Base-by-base conservation (phyloP, 2,888 invertebrate genomes). In the Scaeva pyrastri region DNA sequence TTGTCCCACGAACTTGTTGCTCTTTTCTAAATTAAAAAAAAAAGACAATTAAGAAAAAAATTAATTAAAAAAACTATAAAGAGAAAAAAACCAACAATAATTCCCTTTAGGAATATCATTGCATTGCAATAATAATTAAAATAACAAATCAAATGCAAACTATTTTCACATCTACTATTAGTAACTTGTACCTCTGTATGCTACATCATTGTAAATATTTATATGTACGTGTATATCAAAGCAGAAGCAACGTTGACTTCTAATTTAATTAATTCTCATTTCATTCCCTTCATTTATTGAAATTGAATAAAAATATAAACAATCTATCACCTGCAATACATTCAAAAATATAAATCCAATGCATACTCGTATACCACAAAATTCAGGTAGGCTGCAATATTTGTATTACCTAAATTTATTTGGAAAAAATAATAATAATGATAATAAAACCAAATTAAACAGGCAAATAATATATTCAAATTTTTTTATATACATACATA, bases 1-100 rank as follows among this genome's bases (percentile, higher is more conserved):
- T 41, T 66, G 64, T 84, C 84, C 66, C 78, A 85, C 56, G 80
- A 72, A 85, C 84, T 76, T 85, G 79, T 85, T 85, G 84, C 84
- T 76, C 80, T 45, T 56, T 36, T 31, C n/a, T 14, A 31, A 71
- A 21, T 45, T 45, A 71, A 48, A 75, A 79, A 74, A 66, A 78
- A 64, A 31, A 70, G 66, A n/a, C n/a, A n/a, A n/a, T n/a, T n/a
- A n/a, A n/a, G n/a, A n/a, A n/a, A 58, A 71, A 48, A 75, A 79
- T 78, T 74, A 70, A 78, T 78, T 78, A 71, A 78, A 64, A n/a
- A 70, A 71, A 4, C 31, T 7, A 31, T 31, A 31, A 31, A 31
- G 6, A 7, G 8, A 58, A 36, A 75, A 74, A 56, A 48, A 55
- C 60, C 60, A 66, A 60, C 26, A 71, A 71, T 68, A 23, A 43